A percentile compares a stretch with the other conserved stretches of the same genome.
phyloP scores from a whole-genome alignment of 2,797 vertebrate species.

The Acropternis orthonyx region DNA sequence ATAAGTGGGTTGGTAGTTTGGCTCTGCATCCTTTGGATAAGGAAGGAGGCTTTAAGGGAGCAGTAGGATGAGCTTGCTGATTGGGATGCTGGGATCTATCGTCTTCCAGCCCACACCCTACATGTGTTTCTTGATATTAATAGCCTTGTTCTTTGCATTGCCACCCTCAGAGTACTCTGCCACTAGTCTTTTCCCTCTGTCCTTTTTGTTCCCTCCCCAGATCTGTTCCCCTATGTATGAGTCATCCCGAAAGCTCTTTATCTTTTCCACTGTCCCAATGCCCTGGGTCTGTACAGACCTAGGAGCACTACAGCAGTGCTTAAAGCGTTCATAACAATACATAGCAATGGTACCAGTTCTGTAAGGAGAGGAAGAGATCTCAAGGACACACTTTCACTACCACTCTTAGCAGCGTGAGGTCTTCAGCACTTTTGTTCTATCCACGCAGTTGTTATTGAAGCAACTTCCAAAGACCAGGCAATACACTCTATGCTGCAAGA shows the following conservation, averaged over 20 bases:
- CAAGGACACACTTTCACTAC: neutral
- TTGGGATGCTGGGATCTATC: conserved; percentile 1
- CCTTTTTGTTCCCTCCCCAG: neutral
- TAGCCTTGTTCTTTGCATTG: conserved; percentile 3
- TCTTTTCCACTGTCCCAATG: neutral
- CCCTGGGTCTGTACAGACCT: neutral
- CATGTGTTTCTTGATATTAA: neutral
- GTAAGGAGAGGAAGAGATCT: neutral
- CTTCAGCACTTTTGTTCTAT: neutral
- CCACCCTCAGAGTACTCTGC: conserved; percentile 4
- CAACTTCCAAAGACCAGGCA: neutral
- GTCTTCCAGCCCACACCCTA: neutral
- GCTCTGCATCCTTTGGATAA: neutral
- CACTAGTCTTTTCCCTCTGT: neutral
- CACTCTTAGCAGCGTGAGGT: neutral
- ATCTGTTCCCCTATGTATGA: neutral
- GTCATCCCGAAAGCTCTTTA: neutral
- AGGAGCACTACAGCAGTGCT: neutral
- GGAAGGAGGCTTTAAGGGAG: conserved; percentile 1
- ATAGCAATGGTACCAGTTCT: neutral
- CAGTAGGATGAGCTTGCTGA: neutral
- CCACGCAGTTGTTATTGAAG: neutral
- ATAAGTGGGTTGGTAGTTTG: neutral
- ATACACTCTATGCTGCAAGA: neutral
- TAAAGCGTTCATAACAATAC: neutral